phyloP scores from a whole-genome alignment of 2,113 vertebrate genomes.

The Hemichromis elongatus region DNA sequence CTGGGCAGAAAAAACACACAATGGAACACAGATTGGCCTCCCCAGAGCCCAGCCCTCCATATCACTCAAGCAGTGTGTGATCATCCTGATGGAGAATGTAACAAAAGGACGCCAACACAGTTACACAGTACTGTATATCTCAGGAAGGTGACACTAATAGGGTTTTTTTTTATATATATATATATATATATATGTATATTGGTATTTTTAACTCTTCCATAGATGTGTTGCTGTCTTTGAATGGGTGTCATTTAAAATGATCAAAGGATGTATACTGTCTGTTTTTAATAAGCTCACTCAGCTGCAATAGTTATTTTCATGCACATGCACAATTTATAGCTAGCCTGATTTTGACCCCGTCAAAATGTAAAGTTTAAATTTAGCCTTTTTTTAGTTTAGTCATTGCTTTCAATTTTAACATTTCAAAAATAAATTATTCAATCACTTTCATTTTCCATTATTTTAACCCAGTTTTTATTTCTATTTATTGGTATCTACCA shows the following conservation, averaged over 20 bases:
- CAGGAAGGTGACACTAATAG: neutral
- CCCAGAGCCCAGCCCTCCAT: neutral
- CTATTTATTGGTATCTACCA: neutral
- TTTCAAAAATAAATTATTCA: neutral
- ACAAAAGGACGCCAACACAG: neutral
- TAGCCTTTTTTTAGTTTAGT: neutral
- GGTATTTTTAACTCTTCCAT: neutral
- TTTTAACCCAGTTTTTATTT: neutral
- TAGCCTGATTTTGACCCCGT: neutral
- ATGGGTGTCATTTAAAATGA: neutral
- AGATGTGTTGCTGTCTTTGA: neutral
- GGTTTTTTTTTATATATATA: too few species aligned
- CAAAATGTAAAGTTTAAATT: neutral
- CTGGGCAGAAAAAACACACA: neutral
- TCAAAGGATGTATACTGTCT: neutral
- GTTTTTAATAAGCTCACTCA: neutral
- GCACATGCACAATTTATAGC: neutral
- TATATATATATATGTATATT: too few species aligned
- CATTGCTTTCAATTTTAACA: neutral
- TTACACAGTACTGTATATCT: neutral
- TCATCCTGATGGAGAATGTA: neutral
- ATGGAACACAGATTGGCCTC: neutral
- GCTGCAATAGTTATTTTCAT: neutral
- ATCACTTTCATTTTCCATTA: neutral
- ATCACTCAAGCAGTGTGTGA: neutral